These are phyloP conservation scores for Battus philenor DNA, from an alignment of 1,140 invertebrate species.

Conservation along the genomic window DNA sequence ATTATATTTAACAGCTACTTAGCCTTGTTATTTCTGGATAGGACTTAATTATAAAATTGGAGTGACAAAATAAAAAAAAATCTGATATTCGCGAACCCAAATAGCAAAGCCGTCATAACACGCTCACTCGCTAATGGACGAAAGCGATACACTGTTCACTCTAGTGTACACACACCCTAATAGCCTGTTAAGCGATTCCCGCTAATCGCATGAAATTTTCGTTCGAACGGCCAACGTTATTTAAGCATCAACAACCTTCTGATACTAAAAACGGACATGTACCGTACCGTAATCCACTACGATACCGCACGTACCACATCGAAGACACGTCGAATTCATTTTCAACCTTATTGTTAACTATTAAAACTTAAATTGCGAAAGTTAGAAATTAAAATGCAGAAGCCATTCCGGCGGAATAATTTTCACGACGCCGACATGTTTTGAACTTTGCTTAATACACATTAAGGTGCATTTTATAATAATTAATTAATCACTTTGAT, in stretches of 20 bases:
- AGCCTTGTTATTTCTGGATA: too few relatives aligned
- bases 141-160: background rate
- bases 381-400: background rate
- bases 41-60: too few relatives aligned
- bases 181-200: slow-evolving; percentile 13
- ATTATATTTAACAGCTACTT: too few relatives aligned
- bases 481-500: background rate
- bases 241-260: slow-evolving; percentile 5
- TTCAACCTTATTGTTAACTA: slow-evolving; percentile 2
- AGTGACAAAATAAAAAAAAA: too few relatives aligned
- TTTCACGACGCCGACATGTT: slow-evolving; percentile 6
- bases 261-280: slow-evolving; percentile 13
- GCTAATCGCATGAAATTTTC: slow-evolving; percentile 14
- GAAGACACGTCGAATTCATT: too few relatives aligned
- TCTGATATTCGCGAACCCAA: too few relatives aligned
- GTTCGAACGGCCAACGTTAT: slow-evolving; percentile 12
- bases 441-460: slow-evolving; percentile 1
- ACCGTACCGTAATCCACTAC: background rate
- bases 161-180: slow-evolving; percentile 4
- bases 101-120: background rate
- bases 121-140: slow-evolving; percentile 6
- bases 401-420: slow-evolving; percentile 1
- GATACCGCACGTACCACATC: background rate
- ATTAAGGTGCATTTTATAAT: slow-evolving; percentile 4
- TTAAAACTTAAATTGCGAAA: slow-evolving; percentile 9